Evolutionary conservation across 2,888 invertebrate genomes (phyloP).

Genomic region (Horisme vitalbata): DNA sequence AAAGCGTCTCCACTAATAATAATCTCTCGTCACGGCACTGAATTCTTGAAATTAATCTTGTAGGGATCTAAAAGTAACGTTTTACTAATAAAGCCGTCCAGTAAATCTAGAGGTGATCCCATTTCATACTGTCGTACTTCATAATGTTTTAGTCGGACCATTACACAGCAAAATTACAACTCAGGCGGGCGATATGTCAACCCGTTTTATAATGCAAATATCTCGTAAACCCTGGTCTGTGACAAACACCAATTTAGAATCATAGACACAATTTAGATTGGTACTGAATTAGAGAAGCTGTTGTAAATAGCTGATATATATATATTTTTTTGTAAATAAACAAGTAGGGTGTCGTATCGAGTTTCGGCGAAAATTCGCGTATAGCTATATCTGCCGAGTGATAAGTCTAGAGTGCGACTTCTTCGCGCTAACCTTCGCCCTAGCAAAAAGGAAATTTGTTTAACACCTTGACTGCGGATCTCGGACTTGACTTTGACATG

Average conservation of each 20-base stretch:
- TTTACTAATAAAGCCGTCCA: slow-evolving; percentile 55
- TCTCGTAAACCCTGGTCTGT: slow-evolving; percentile 61
- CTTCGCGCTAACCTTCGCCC: too few species aligned
- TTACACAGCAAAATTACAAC: slow-evolving; percentile 74
- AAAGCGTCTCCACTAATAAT: slow-evolving; percentile 26
- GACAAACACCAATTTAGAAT: slow-evolving; percentile 53
- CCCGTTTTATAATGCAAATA: slow-evolving; percentile 70
- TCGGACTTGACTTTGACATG: too few species aligned
- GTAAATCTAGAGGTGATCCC: slow-evolving; percentile 59
- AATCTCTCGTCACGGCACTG: slow-evolving; percentile 24
- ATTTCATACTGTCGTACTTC: slow-evolving; percentile 58
- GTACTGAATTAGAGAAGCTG: slow-evolving; percentile 18
- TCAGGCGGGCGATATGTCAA: slow-evolving; percentile 64
- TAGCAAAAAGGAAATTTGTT: too few species aligned
- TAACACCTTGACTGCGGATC: too few species aligned
- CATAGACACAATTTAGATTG: slow-evolving; percentile 46
- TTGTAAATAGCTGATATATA: neutral
- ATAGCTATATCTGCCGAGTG: too few species aligned
- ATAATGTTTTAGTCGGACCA: slow-evolving; percentile 66
- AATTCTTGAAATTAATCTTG: slow-evolving; percentile 28
- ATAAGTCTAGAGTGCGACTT: too few species aligned
- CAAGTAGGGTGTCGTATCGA: too few species aligned
- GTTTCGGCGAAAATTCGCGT: too few species aligned
- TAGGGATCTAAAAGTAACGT: slow-evolving; percentile 39
- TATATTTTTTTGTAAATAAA: too few species aligned